These are phyloP conservation scores for Cerastis rubricosa DNA, from an alignment of 2,888 invertebrate species.

Conservation along the genomic window DNA sequence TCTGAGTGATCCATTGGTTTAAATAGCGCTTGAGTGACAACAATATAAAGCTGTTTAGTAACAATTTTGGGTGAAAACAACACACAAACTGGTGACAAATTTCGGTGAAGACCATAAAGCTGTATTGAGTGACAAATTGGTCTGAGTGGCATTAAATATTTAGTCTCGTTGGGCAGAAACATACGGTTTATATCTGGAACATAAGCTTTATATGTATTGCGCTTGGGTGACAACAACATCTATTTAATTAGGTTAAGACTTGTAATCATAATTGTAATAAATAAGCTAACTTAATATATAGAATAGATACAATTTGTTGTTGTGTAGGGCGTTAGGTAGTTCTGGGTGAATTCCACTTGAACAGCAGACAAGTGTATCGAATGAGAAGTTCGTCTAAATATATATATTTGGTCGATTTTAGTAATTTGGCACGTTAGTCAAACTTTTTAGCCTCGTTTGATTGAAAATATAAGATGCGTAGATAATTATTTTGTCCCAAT, in stretches of 20 bases:
- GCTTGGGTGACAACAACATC: not conserved
- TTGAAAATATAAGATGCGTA: not conserved
- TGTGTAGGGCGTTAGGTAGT: conserved; percentile 12
- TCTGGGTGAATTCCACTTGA: not conserved
- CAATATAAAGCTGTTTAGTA: not conserved
- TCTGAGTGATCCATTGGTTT: not conserved
- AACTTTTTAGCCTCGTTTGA: not conserved
- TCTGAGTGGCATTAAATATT: conserved; percentile 37
- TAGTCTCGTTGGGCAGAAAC: conserved; percentile 39
- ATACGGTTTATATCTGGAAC: conserved; percentile 11
- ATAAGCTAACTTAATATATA: too few relatives aligned
- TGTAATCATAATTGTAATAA: too few relatives aligned
- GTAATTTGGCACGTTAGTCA: not conserved
- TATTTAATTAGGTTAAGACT: too few relatives aligned
- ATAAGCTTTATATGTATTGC: conserved; percentile 1
- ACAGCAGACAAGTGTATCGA: not conserved
- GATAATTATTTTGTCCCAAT: too few relatives aligned
- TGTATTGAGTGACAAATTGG: conserved; percentile 29
- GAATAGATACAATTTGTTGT: too few relatives aligned
- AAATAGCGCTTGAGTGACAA: not conserved
- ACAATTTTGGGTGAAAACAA: not conserved
- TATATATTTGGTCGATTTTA: not conserved
- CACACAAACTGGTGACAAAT: not conserved
- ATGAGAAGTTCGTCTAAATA: not conserved
- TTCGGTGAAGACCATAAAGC: not conserved